Evolutionary conservation across 2,797 vertebrate species (phyloP).

Genomic region (Selene dorsalis): DNA sequence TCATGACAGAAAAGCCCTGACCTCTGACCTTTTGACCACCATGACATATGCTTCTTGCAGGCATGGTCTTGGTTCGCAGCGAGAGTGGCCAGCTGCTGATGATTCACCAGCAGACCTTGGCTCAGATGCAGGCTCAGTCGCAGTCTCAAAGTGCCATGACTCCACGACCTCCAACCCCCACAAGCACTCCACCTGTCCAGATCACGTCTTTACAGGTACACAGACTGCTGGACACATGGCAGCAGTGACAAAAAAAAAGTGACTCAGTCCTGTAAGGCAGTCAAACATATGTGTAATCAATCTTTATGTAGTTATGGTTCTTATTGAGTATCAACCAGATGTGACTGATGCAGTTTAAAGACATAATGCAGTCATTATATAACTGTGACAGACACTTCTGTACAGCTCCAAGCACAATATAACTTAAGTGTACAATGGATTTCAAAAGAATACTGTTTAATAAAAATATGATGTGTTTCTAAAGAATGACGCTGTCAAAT

Average conservation of each 20-base stretch:
- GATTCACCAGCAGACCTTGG: constrained; percentile 96
- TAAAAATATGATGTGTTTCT: neutral
- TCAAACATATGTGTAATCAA: neutral
- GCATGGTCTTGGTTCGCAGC: constrained; percentile 96
- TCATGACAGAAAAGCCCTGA: constrained; percentile 5
- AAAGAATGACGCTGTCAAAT: neutral
- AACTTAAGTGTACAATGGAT: neutral
- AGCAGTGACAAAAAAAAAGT: constrained; percentile 1
- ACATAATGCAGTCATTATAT: neutral
- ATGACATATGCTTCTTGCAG: constrained; percentile 73
- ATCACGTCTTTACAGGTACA: constrained; percentile 91
- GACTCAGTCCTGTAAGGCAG: constrained; percentile 5
- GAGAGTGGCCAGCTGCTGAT: constrained; percentile 95
- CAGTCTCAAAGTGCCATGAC: constrained; percentile 93
- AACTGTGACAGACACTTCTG: neutral
- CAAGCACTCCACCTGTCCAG: constrained; percentile 91
- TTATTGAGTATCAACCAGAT: neutral
- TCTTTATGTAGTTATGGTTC: neutral
- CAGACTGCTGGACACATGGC: neutral
- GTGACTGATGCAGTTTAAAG: neutral
- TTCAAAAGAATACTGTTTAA: neutral
- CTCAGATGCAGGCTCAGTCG: constrained; percentile 94
- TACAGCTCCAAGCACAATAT: neutral
- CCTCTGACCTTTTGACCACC: constrained; percentile 16
- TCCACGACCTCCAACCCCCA: constrained; percentile 90